Evolutionary conservation across 2,888 invertebrate species (phyloP), one percentile per base, ranked within the genome.

Genomic region (Linnaemya vulpina): DNA sequence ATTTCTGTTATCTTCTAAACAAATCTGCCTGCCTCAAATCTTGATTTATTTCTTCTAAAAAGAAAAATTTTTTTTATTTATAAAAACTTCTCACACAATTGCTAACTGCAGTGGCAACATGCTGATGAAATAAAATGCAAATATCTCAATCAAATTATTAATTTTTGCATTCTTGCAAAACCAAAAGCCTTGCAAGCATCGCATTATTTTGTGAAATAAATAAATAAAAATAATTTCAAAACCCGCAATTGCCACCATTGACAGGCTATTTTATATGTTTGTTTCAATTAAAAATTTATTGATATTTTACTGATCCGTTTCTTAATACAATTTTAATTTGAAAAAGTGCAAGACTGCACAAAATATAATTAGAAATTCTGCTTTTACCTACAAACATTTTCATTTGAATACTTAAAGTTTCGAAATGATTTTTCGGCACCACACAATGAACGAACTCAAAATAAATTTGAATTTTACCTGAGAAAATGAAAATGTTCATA

Each of bases 381-480:
- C 7, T 20, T 20, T 51, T 49, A 49, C 17, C 30, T 30, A 35
- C 53, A 10, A 46, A 38, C 43, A 55, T 22, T 30, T 5, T 30
- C 3, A 25, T 15, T 11, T 43, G 1, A 1, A 20, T n/a, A 13
- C 4, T 20, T n/a, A 20, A 40, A 40, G 68, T 30, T 3, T 15
- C 60, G 55, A 83, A 73, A 55, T 53, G 7, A 17, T 53, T 78
- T 75, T 38, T 49, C 35, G 38, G 2, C 22, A 22, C 17, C 1
- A 58, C 5, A 63, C 3, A 63, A 70, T 49, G 49, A 1, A 17
- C 55, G 22, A 65, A 62, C 55, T 49, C 71, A 77, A 73, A 68
- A 77, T 68, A 15, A 70, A 49, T 77, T 75, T 62, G 35, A 81
- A 55, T 62, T 60, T 81, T 35, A 84, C 84, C 84, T 84, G 84